Base-by-base conservation (phyloP, 2,113 vertebrate genomes). In the human region DNA sequence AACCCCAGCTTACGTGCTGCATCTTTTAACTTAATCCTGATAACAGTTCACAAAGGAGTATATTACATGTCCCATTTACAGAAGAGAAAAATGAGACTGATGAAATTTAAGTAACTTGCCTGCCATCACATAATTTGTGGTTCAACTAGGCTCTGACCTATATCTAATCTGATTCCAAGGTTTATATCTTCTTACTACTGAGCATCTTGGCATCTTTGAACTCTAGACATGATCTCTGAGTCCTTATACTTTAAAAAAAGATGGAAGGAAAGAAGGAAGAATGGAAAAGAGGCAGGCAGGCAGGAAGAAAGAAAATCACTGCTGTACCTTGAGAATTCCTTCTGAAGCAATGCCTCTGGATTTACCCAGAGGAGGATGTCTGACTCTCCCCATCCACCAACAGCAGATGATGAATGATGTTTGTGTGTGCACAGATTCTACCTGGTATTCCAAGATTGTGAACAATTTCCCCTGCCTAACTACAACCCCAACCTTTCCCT, bases 151-250 rank as follows among this genome's bases (percentile, higher is more conserved):
- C 14, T 92, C 8, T 70, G 27, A 93, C 13, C 1, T 17, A 14
- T 85, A 17, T 93, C 11, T 50, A 38, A 32, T 84, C 13, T 84
- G 61, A 38, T 73, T 90, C 57, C 20, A 93, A 68, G 83, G 35
- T 7, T 12, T 73, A 1, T 90, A n/a, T 66, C 30, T 70, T 61
- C 48, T 68, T 93, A 66, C 18, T 59, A 45, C n/a, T 85, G 32
- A 91, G 59, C n/a, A 66, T 90, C 38, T 78, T 85, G 72, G 68
- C 5, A 11, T 86, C 43, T 95, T 91, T 97, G 50, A 38, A 23
- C 8, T 81, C 50, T 70, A 89, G 45, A 72, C 12, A 59, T 43
- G 32, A 90, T 72, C 18, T 35, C 17, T 8, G n/a, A 92, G 50
- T 78, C 11, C 43, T 64, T 94, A 64, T 13, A 72, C 35, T 92